A percentile compares a stretch with the other conserved stretches of the same genome.
phyloP scores from a whole-genome alignment of 2,888 invertebrate species.

The Hirtodrosophila trivittata region DNA sequence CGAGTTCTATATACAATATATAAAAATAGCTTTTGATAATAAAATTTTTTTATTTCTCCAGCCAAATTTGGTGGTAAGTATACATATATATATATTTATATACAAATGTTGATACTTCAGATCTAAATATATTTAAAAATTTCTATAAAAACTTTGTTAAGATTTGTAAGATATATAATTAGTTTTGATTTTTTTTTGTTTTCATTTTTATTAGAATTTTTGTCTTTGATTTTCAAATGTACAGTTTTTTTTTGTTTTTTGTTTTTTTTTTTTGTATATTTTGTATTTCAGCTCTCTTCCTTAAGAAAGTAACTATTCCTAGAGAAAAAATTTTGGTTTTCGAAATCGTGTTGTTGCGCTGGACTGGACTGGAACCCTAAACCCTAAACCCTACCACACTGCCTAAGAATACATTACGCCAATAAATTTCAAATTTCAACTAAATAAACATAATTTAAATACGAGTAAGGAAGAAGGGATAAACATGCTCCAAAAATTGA shows the following conservation, averaged over 20 bases:
- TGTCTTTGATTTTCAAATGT: conserved; percentile 70
- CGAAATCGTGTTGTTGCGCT: conserved; percentile 47
- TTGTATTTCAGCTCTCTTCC: conserved; percentile 57
- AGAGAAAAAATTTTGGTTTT: conserved; percentile 71
- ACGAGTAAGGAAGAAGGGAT: conserved; percentile 5
- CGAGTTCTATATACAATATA: too few relatives aligned
- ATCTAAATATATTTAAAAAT: conserved; percentile 38
- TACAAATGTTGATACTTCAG: too few relatives aligned
- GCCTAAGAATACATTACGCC: conserved; percentile 48
- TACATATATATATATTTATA: conserved; percentile 21
- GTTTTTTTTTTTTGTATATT: conserved; percentile 34
- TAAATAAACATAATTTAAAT: conserved; percentile 34
- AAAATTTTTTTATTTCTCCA: too few relatives aligned
- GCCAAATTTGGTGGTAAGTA: conserved; percentile 46
- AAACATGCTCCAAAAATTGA: conserved; percentile 1
- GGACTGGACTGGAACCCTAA: conserved; percentile 56
- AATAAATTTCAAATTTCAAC: conserved; percentile 39
- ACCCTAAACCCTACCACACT: conserved; percentile 61
- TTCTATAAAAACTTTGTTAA: conserved; percentile 52
- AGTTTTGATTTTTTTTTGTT: conserved; percentile 20
- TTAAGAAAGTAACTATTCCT: conserved; percentile 59
- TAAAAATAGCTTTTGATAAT: too few relatives aligned
- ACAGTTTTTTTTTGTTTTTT: conserved; percentile 36
- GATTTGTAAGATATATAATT: conserved; percentile 27
- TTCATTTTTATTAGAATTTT: conserved; percentile 59